Base-by-base conservation (phyloP, 2,888 invertebrate genomes). In the Omphaloscelis lunosa region DNA sequence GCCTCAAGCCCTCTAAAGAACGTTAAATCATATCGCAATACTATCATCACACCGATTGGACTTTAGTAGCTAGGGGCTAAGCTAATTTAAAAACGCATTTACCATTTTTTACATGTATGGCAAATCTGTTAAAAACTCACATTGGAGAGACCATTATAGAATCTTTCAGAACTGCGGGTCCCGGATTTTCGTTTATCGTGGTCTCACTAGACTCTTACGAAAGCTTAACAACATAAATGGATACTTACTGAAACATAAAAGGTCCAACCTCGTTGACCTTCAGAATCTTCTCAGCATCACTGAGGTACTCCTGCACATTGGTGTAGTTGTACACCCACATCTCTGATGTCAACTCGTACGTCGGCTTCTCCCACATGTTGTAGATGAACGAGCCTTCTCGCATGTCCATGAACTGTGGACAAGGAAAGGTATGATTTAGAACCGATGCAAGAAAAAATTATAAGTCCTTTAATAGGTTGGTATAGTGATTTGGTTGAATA, bases 271-370 rank as follows among this genome's bases (percentile, higher is more conserved):
- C 98, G 53, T 97, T 88, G 0, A 99, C 84, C 77, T 97, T 97
- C 62, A 99, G 92, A 77, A 98, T 98, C 75, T 96, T 94, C 63
- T 97, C 97, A 48, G 95, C 93, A 0, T 98, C 98, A 0, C 93
- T 95, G 41, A 98, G 92, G 92, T 97, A 99, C 66, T 97, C 97
- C 1, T 97, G 97, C 9, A 97, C 94, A 92, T 99, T 99, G 0
- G 98, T 98, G 75, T 98, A 97, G 92, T 99, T 99, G 93, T 98
- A 99, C 74, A 98, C 95, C 94, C 98, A 98, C 0, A 98, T 97
- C 76, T 97, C 97, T 0, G 98, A 94, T 83, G 96, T 97, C 15
- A 98, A 95, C 39, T 97, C 97, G 82, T 98, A 97, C 0, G 98
- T 98, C 0, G 98, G 98, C 1, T 97, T 96, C 86, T 97, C 94